Conservation (phyloP, 1,140 invertebrate species). For the Andrena cerasifolii region DNA sequence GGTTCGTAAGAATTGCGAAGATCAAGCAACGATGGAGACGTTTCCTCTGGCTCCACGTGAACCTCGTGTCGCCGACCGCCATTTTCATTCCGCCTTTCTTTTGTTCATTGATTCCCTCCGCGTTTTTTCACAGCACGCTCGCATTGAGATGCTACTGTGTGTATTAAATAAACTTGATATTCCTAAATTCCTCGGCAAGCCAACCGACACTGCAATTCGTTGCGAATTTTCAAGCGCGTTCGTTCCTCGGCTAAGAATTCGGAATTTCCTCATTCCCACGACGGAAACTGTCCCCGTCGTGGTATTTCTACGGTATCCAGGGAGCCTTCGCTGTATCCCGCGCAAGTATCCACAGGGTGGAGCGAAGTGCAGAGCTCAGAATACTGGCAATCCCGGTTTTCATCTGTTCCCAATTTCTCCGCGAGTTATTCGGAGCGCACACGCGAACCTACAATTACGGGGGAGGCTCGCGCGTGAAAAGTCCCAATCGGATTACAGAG, state of each 20-base stretch:
- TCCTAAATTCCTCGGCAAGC: too few relatives aligned
- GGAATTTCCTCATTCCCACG: conserved; percentile 59
- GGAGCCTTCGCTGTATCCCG: conserved; percentile 26
- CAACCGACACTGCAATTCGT: conserved; percentile 10
- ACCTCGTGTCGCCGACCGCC: conserved; percentile 7
- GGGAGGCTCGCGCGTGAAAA: too few relatives aligned
- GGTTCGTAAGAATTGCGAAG: not conserved
- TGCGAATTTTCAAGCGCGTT: conserved; percentile 32
- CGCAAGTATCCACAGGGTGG: conserved; percentile 17
- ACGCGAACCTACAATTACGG: too few relatives aligned
- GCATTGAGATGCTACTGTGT: too few relatives aligned
- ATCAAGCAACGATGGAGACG: conserved; percentile 14
- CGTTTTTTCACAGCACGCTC: too few relatives aligned
- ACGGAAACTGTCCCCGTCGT: conserved; percentile 46
- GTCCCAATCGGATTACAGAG: too few relatives aligned
- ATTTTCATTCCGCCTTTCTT: conserved; percentile 1
- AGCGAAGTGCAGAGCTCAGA: too few relatives aligned
- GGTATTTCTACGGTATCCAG: conserved; percentile 57
- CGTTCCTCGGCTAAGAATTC: conserved; percentile 43
- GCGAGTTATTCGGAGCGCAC: too few relatives aligned
- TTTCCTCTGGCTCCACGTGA: conserved; percentile 20
- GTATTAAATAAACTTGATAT: too few relatives aligned
- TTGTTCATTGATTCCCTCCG: too few relatives aligned
- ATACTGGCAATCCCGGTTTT: too few relatives aligned
- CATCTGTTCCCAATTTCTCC: too few relatives aligned